Evolutionary conservation across 1,140 invertebrate genomes (phyloP), one percentile per base, ranked within the genome.

Genomic region (Trigoniulus corallinus): DNA sequence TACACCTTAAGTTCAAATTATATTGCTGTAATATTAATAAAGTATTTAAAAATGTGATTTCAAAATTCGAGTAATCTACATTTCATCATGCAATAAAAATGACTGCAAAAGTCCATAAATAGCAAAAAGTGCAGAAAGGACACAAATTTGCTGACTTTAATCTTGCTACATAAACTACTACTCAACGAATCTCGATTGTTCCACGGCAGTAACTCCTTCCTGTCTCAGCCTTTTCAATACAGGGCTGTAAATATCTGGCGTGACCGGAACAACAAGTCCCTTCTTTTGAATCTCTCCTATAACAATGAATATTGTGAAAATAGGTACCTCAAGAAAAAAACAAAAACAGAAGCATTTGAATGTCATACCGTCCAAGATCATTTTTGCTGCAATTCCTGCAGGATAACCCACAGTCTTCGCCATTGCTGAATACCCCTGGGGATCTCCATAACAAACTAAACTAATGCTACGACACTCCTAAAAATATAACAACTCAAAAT

Each of bases 381-480:
- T 98, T 68, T 95, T 92, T 0, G 88, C 79, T 3, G 93, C 88
- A 59, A 99, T 97, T 3, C 88, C 95, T 3, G 88, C 80, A 0
- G 95, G 94, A 60, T 93, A 83, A 2, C 95, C 94, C 3, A 99
- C 96, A 18, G 91, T 95, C 60, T 87, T 81, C 1, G 94, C 88
- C 96, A 99, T 98, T 3, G 95, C 96, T 0, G 92, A 95, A 62
- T 88, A 86, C 15, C 86, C 83, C 53, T 75, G 70, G 3, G 69
- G 62, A 46, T 94, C 83, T 0, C 95, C 95, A 59, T 98, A 96
- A 26, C 83, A 79, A 0, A 97, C 88, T 65, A 99, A 76, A 61
- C 88, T 92, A 46, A 98, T 87, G 34, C 88, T 82, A 48, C 87
- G 77, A 21, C 76, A 65, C 71, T 98, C 93, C 51, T 75, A 71